These are phyloP conservation scores for Tiphia femorata DNA, from an alignment of 2,888 invertebrate species.

Conservation along the genomic window DNA sequence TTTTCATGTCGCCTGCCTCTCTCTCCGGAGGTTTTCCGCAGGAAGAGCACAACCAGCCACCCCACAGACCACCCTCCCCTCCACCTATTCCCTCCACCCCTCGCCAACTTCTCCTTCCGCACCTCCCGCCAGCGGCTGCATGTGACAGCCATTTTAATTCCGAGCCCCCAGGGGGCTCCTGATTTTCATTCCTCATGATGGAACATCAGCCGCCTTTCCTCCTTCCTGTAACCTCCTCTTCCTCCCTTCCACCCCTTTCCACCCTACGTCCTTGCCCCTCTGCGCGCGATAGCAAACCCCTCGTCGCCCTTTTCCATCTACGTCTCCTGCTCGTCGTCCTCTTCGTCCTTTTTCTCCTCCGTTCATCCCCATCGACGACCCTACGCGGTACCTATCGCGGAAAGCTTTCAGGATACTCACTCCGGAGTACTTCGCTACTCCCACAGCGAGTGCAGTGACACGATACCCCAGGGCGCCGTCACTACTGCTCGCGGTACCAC, in stretches of 20 bases:
- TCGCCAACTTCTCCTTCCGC: constrained; percentile 41
- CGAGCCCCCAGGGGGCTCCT: constrained; percentile 54
- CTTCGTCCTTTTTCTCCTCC: constrained; percentile 47
- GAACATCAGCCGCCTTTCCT: constrained; percentile 39
- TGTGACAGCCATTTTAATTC: constrained; percentile 66
- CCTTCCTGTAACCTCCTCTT: constrained; percentile 13
- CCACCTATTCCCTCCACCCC: too few species aligned
- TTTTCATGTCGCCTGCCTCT: constrained; percentile 45
- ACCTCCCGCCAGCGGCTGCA: constrained; percentile 49
- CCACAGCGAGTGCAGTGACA: not conserved
- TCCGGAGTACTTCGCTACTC: not conserved
- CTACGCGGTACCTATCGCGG: too few species aligned
- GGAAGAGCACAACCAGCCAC: constrained; percentile 51
- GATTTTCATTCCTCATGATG: constrained; percentile 61
- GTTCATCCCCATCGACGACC: constrained; percentile 14
- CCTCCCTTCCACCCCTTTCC: constrained; percentile 34
- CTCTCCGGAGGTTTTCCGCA: constrained; percentile 47
- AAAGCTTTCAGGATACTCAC: not conserved
- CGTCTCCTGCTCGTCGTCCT: constrained; percentile 44
- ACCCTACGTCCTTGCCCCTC: not conserved
- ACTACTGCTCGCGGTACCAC: constrained; percentile 6
- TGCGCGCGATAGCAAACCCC: too few species aligned
- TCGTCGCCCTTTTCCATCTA: constrained; percentile 17
- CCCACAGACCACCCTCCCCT: too few species aligned
- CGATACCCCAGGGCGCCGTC: not conserved